Conservation (phyloP, 2,113 vertebrate species). For the Varanus salvator region DNA sequence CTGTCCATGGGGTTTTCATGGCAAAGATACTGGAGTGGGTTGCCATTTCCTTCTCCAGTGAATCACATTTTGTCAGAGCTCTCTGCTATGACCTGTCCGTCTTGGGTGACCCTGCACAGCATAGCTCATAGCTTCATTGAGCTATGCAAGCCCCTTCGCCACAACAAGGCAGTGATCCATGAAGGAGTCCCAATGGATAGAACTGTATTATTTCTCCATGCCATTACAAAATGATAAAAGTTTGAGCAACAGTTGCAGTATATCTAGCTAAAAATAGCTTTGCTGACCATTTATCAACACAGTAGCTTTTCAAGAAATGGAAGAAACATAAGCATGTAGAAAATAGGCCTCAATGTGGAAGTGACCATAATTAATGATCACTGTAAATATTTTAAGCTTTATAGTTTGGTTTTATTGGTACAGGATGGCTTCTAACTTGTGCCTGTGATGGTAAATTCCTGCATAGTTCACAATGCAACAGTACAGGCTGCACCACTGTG, state of each 20-base stretch:
- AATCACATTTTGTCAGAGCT: no score
- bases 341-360: conserved; percentile 22
- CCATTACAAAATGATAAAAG: conserved; percentile 15
- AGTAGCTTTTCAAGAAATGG: no score
- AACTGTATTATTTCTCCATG: neutral
- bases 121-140: no score
- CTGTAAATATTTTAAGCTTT: conserved; percentile 77
- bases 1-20: no score
- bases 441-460: conserved; percentile 70
- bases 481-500: conserved; percentile 67
- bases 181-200: neutral
- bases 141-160: no score
- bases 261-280: conserved; percentile 47
- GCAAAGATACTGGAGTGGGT: no score
- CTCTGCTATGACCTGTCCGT: no score
- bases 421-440: conserved; percentile 65
- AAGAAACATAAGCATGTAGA: neutral
- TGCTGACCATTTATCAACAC: neutral
- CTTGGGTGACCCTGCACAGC: no score
- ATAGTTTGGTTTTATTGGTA: conserved; percentile 64
- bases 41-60: no score
- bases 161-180: no score
- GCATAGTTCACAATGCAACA: conserved; percentile 63
- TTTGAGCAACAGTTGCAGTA: neutral
- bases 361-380: conserved; percentile 64